Conservation (phyloP, 2,888 invertebrate genomes). For the Parnassius apollo region DNA sequence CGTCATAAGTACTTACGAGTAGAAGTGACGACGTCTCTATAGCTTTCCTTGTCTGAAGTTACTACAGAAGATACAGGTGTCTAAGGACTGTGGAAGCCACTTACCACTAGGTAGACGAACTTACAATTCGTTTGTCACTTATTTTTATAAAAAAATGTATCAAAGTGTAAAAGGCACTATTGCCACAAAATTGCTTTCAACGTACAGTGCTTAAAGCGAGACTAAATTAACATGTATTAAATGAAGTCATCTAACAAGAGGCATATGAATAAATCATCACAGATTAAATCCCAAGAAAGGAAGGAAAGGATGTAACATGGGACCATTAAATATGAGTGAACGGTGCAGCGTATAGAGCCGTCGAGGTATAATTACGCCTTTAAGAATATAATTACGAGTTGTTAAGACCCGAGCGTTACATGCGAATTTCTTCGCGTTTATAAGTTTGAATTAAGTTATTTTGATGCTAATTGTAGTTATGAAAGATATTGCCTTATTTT, state of each 20-base stretch:
- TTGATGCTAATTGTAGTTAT: conserved; percentile 9
- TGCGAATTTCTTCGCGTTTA: conserved; percentile 38
- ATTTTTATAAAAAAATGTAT: no score
- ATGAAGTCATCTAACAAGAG: conserved; percentile 42
- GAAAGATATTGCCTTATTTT: not conserved
- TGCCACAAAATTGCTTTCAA: no score
- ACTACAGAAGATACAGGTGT: no score
- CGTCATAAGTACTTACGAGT: no score
- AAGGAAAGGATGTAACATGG: conserved; percentile 44
- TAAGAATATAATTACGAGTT: conserved; percentile 65
- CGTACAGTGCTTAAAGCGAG: not conserved
- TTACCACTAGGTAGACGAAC: no score
- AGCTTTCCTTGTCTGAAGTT: no score
- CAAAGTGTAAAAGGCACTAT: no score
- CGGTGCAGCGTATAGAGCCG: conserved; percentile 20
- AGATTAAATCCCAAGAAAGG: conserved; percentile 46
- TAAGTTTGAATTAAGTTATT: conserved; percentile 23
- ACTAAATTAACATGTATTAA: conserved; percentile 30
- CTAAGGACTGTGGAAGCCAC: no score
- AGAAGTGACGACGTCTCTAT: no score
- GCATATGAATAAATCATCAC: conserved; percentile 60
- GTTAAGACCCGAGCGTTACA: conserved; percentile 58
- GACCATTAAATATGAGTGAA: conserved; percentile 35
- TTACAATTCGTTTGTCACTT: no score
- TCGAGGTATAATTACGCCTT: conserved; percentile 66